Evolutionary conservation across 2,888 invertebrate species (phyloP).

Genomic region (Apamea monoglypha): DNA sequence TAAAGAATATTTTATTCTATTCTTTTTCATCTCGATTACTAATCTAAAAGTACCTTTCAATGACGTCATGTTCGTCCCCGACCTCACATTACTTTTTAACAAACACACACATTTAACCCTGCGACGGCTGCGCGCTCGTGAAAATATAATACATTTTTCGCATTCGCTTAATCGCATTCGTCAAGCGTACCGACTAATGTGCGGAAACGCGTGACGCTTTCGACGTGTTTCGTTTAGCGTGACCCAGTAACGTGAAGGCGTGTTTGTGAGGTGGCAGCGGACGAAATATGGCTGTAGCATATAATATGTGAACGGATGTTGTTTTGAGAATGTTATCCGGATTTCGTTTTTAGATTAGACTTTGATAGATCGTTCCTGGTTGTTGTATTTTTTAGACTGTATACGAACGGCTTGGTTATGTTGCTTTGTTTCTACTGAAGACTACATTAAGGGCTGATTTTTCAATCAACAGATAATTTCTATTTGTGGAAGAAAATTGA

Average conservation of each 20-base stretch:
- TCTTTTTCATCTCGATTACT: background rate
- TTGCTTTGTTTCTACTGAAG: background rate
- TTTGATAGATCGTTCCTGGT: constrained; percentile 22
- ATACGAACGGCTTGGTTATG: background rate
- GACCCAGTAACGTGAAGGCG: constrained; percentile 46
- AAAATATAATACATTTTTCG: constrained; percentile 34
- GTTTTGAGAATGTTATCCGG: constrained; percentile 8
- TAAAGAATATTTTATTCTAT: background rate
- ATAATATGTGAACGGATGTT: constrained; percentile 10
- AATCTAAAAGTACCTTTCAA: background rate
- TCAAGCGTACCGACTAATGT: constrained; percentile 44
- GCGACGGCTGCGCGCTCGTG: background rate
- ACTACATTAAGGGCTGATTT: background rate
- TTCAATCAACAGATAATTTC: too few relatives aligned
- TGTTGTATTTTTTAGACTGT: background rate
- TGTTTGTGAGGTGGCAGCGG: constrained; percentile 9
- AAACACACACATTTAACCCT: constrained; percentile 21
- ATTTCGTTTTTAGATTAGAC: constrained; percentile 13
- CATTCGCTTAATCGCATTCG: constrained; percentile 25
- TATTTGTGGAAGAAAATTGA: too few relatives aligned
- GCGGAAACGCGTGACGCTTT: constrained; percentile 49
- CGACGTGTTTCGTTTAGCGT: constrained; percentile 56
- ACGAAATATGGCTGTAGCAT: constrained; percentile 25
- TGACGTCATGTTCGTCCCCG: background rate
- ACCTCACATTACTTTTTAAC: background rate